phyloP scores from a whole-genome alignment of 2,888 invertebrate species.

The Leucania comma region DNA sequence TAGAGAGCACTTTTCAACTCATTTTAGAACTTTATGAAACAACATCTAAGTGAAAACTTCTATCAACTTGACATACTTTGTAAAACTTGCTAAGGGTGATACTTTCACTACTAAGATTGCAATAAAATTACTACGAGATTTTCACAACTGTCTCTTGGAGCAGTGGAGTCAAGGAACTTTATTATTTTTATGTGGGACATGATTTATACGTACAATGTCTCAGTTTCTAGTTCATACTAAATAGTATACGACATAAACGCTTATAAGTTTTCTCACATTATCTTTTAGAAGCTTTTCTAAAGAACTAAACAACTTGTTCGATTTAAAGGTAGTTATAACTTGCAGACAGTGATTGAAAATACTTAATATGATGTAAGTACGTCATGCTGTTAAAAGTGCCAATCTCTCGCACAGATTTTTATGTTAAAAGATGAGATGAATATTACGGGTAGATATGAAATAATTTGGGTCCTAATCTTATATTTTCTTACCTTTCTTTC shows the following conservation, averaged over 20 bases:
- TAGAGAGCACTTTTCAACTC: not conserved
- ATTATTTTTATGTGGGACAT: slow-evolving; percentile 24
- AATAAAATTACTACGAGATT: slow-evolving; percentile 45
- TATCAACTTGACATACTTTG: not conserved
- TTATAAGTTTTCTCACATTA: slow-evolving; percentile 6
- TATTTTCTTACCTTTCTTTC: no score
- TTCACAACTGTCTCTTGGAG: slow-evolving; percentile 15
- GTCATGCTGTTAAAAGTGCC: no score
- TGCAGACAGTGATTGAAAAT: no score
- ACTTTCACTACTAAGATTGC: slow-evolving; percentile 5
- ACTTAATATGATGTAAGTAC: no score
- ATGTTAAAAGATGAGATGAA: no score
- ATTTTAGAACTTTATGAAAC: slow-evolving; percentile 1
- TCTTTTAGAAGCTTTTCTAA: not conserved
- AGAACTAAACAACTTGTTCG: not conserved
- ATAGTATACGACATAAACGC: not conserved
- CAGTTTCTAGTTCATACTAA: slow-evolving; percentile 16
- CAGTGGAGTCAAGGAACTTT: slow-evolving; percentile 33
- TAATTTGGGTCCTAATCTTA: no score
- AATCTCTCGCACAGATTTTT: no score
- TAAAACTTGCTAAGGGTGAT: not conserved
- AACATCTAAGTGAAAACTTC: slow-evolving; percentile 17
- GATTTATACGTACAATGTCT: slow-evolving; percentile 36
- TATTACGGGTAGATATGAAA: no score
- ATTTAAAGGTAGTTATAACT: not conserved